Conservation (phyloP, 2,888 invertebrate species). For the Zootermopsis nevadensis region DNA sequence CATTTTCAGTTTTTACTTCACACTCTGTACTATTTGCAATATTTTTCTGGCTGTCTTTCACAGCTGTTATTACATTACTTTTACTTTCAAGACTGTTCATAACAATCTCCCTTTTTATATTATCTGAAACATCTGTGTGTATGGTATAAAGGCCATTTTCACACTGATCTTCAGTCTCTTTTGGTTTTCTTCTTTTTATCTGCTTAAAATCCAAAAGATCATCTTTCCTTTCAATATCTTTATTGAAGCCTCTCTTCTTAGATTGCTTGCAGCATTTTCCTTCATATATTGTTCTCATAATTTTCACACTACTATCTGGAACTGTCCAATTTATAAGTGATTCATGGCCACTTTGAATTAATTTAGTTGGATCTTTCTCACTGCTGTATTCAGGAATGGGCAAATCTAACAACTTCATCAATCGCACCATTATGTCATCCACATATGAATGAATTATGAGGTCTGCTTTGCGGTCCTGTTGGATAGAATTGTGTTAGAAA, state of each 20-base stretch:
- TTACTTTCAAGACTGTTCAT: neutral
- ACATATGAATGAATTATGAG: conserved; percentile 90
- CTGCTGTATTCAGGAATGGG: conserved; percentile 78
- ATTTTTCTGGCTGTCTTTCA: neutral
- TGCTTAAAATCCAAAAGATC: neutral
- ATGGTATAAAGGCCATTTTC: neutral
- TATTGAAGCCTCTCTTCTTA: conserved; percentile 37
- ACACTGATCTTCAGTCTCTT: neutral
- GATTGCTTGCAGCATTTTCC: conserved; percentile 57
- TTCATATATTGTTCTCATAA: conserved; percentile 72
- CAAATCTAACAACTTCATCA: conserved; percentile 79
- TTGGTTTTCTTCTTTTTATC: neutral
- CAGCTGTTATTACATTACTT: neutral
- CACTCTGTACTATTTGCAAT: neutral
- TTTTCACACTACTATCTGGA: conserved; percentile 68
- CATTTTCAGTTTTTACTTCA: neutral
- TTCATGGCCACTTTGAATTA: conserved; percentile 59
- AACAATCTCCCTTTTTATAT: neutral
- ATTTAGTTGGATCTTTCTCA: conserved; percentile 75
- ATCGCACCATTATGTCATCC: conserved; percentile 80
- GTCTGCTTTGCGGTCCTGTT: conserved; percentile 90
- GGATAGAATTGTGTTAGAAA: conserved; percentile 53
- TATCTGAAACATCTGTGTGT: neutral
- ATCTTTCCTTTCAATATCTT: neutral
- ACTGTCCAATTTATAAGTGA: conserved; percentile 80